Evolutionary conservation across 2,797 vertebrate genomes (phyloP).

Genomic region (Hippopotamyrus pictus): DNA sequence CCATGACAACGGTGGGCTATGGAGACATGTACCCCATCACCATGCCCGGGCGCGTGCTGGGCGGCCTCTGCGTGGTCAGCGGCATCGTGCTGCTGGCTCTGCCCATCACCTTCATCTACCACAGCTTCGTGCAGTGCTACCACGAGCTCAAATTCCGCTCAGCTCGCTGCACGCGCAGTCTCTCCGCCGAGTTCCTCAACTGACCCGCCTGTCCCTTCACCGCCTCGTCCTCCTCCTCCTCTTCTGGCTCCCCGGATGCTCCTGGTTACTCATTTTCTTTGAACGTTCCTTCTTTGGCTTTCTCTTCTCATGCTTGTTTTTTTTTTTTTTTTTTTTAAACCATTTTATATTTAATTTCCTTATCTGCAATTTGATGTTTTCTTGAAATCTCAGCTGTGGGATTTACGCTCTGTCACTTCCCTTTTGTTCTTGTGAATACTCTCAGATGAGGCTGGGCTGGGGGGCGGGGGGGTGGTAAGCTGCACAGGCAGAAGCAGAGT

Average conservation of each 20-base stretch:
- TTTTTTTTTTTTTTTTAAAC: neutral
- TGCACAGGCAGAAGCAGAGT: slow-evolving; percentile 20
- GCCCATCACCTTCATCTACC: slow-evolving; percentile 86
- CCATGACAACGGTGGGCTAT: slow-evolving; percentile 86
- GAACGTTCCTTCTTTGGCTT: neutral
- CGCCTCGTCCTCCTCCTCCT: slow-evolving; percentile 29
- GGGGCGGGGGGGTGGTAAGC: neutral
- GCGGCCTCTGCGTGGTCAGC: slow-evolving; percentile 81
- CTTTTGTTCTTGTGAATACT: neutral
- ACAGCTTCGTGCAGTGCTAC: slow-evolving; percentile 87
- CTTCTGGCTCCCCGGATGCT: neutral
- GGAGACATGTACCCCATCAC: slow-evolving; percentile 87
- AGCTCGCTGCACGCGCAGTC: slow-evolving; percentile 70
- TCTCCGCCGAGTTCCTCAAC: slow-evolving; percentile 77
- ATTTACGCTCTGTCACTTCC: neutral
- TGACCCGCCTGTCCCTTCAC: slow-evolving; percentile 50
- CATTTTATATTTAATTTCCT: neutral
- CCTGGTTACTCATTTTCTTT: neutral
- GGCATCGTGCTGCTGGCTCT: slow-evolving; percentile 79
- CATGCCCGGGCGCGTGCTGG: slow-evolving; percentile 78
- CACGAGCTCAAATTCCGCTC: slow-evolving; percentile 83
- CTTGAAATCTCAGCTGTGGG: neutral
- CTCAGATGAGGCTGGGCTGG: slow-evolving; percentile 31
- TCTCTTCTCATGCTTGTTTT: neutral
- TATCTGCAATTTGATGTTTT: neutral